Evolutionary conservation across 2,888 invertebrate genomes (phyloP), one percentile per base, ranked within the genome.

Genomic region (Poecilobothrus nobilitatus): DNA sequence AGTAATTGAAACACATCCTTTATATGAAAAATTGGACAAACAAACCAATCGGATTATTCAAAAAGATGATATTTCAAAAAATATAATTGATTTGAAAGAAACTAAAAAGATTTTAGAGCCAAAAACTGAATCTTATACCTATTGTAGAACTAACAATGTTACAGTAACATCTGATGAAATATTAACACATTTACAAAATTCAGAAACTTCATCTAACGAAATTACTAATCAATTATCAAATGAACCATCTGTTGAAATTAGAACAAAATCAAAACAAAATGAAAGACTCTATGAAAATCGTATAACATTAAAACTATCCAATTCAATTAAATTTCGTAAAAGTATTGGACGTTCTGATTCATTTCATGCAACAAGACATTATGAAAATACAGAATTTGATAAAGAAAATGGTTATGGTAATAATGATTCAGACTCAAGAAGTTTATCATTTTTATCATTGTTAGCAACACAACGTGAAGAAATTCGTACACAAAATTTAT

Each of bases 401-500:
- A 18, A 18, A 12, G n/a, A 63, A 9, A 27, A 27, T 27, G 27
- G 5, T 27, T 27, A 27, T 27, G 27, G 5, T 27, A 5, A 27
- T 2, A 15, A 8, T 33, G 15, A 8, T 7, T 6, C 34, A 15
- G 61, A 27, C 41, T 73, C 74, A 63, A 76, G 81, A 64, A 80
- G 81, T 72, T 76, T 79, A 8, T 80, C 82, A 18, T 79, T 79
- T 68, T 68, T 80, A 4, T 81, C 81, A 18, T 73, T 81, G 3
- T 70, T 78, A 18, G 71, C 71, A 41, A 71, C 71, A 7, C 73
- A 74, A 67, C 74, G 74, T 66, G 67, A 71, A 21, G 70, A 72
- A 33, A 71, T 63, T 66, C 53, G 44, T 12, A 66, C 66, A 8
- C 76, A 77, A 4, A 74, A 74, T 72, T 69, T 65, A 34, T 61